Evolutionary conservation across 2,113 vertebrate species (phyloP).

Genomic region (Pedionomus torquatus): DNA sequence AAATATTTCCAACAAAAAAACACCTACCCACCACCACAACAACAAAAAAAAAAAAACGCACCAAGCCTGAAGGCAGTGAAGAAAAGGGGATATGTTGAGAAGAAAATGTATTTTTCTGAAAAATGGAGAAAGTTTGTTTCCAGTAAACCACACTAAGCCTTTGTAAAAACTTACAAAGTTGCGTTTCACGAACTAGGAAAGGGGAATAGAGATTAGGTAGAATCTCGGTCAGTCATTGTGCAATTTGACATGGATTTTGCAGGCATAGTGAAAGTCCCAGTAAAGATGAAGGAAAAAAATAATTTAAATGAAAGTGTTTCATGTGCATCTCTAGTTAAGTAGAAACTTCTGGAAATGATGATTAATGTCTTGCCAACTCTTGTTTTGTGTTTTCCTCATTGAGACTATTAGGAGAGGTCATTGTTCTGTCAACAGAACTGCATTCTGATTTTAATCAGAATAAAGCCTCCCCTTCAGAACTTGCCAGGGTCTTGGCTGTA

Average conservation of each 20-base stretch:
- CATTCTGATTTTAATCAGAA: conserved; percentile 58
- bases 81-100: background rate
- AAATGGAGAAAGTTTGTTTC: background rate
- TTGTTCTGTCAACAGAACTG: conserved; percentile 38
- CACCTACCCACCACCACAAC: background rate
- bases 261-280: background rate
- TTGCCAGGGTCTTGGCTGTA: conserved; percentile 12
- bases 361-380: background rate
- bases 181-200: background rate
- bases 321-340: background rate
- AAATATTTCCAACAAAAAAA: background rate
- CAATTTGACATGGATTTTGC: background rate
- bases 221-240: background rate
- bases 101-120: background rate
- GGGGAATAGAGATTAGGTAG: background rate
- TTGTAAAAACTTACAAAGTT: background rate
- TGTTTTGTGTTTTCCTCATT: conserved; percentile 8
- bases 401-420: background rate
- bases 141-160: background rate
- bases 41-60: background rate
- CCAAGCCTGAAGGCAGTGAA: background rate
- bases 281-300: background rate
- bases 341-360: background rate
- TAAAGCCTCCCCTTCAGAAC: conserved; percentile 25
- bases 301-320: background rate